These are phyloP conservation scores for Andrena flavipes DNA, from an alignment of 2,888 invertebrate genomes.

Conservation along the genomic window DNA sequence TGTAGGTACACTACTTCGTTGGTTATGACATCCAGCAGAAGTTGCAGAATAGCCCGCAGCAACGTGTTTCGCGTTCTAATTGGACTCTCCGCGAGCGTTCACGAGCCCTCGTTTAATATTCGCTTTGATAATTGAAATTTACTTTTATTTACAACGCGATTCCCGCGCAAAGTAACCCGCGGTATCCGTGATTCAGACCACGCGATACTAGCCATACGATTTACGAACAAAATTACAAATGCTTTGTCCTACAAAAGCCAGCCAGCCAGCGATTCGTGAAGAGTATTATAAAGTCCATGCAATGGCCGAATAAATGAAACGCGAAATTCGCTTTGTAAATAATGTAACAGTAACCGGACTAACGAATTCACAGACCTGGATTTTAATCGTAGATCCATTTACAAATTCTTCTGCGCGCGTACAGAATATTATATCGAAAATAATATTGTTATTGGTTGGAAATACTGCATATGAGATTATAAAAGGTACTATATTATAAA, in stretches of 20 bases:
- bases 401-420: neutral
- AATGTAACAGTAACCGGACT: conserved; percentile 12
- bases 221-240: neutral
- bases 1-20: conserved; percentile 55
- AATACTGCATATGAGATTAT: too few relatives aligned
- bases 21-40: conserved; percentile 56
- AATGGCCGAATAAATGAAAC: conserved; percentile 29
- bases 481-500: too few relatives aligned
- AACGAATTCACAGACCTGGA: neutral
- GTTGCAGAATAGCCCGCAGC: conserved; percentile 35
- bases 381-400: neutral
- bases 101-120: conserved; percentile 49
- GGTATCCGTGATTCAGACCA: neutral
- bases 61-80: conserved; percentile 57
- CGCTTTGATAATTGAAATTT: conserved; percentile 41
- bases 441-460: too few relatives aligned
- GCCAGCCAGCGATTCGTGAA: conserved; percentile 1
- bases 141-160: conserved; percentile 45
- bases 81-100: conserved; percentile 53
- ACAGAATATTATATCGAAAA: neutral
- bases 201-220: conserved; percentile 1
- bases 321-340: conserved; percentile 40
- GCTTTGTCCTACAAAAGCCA: conserved; percentile 18
- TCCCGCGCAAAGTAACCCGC: conserved; percentile 13
- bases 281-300: conserved; percentile 10